phyloP scores from a whole-genome alignment of 2,113 vertebrate genomes.

The Eublepharis macularius region DNA sequence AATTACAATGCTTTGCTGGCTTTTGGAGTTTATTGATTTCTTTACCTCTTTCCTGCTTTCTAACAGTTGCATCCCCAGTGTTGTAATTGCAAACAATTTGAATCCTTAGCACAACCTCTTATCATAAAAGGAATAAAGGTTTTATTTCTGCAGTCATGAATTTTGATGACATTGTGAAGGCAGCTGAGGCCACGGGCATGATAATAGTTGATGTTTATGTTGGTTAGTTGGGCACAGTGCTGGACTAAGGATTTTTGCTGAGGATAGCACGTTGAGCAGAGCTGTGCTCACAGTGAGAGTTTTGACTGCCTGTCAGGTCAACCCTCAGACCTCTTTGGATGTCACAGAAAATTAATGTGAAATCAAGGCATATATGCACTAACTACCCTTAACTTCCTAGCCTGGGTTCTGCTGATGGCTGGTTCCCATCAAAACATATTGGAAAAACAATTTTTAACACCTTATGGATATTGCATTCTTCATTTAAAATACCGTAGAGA shows the following conservation, averaged over 20 bases:
- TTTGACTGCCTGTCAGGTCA: no score
- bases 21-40: constrained; percentile 20
- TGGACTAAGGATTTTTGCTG: neutral
- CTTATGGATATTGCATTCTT: no score
- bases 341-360: neutral
- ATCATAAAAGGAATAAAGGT: neutral
- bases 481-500: no score
- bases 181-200: neutral
- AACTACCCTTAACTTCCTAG: neutral
- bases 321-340: neutral
- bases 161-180: constrained; percentile 2
- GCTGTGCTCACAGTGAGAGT: neutral
- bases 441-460: no score
- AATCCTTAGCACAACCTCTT: neutral
- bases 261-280: neutral
- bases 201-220: neutral
- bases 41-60: neutral
- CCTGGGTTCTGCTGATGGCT: neutral
- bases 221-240: neutral
- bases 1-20: constrained; percentile 14
- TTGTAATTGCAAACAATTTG: neutral
- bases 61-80: neutral
- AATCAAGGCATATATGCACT: no score
- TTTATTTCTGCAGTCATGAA: neutral
- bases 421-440: no score